Evolutionary conservation across 2,888 invertebrate genomes (phyloP).

Genomic region (Noctua janthe): DNA sequence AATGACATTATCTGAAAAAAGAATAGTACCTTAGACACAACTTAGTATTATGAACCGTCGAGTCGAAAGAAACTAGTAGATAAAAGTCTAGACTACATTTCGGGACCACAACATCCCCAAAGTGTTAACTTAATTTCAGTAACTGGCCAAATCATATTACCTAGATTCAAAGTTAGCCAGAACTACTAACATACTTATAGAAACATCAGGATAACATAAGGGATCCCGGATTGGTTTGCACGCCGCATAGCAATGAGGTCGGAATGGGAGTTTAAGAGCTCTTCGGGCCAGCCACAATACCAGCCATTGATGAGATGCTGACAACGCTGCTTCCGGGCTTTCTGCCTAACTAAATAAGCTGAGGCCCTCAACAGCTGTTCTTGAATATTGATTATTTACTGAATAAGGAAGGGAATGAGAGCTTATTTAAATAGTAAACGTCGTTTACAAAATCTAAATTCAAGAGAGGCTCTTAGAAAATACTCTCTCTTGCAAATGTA

Average conservation of each 20-base stretch:
- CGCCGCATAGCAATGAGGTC: conserved; percentile 73
- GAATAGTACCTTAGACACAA: not conserved
- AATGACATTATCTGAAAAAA: not conserved
- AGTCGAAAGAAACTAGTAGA: not conserved
- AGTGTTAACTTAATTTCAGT: conserved; percentile 16
- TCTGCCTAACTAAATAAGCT: conserved; percentile 48
- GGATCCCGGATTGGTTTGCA: conserved; percentile 64
- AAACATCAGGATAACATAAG: conserved; percentile 57
- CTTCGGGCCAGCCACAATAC: conserved; percentile 68
- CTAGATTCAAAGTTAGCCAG: conserved; percentile 14
- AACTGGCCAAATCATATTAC: conserved; percentile 20
- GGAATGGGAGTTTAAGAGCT: conserved; percentile 54
- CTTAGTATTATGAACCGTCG: not conserved
- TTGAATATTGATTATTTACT: conserved; percentile 51
- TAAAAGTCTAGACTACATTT: conserved; percentile 5
- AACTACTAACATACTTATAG: conserved; percentile 46
- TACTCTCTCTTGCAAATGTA: conserved; percentile 9
- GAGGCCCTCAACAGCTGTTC: conserved; percentile 31
- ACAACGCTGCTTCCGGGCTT: conserved; percentile 49
- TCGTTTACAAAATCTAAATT: conserved; percentile 26
- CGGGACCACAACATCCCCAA: not conserved
- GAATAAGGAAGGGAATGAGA: conserved; percentile 31
- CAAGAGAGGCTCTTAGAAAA: conserved; percentile 24
- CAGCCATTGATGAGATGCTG: conserved; percentile 60
- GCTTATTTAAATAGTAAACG: conserved; percentile 37